Base-by-base conservation (phyloP, 2,113 vertebrate genomes). In the Eulemur rufifrons region DNA sequence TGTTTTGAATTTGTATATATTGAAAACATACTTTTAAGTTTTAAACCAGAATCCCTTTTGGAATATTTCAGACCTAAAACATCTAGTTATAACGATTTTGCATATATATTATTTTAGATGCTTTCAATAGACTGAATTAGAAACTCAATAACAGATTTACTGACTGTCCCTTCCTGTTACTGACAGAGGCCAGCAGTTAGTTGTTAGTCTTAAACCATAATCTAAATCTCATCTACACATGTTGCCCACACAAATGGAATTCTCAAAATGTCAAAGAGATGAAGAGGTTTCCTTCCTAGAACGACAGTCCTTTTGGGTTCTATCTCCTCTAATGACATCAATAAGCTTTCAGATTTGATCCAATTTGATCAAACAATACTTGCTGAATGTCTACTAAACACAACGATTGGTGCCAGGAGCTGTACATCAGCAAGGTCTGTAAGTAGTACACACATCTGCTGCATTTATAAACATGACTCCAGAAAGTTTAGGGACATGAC, bases 391-490 rank as follows among this genome's bases (percentile, higher is more conserved):
- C 54, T 89, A 64, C 73, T 50, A 84, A 94, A 92, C 42, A 85
- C 63, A 96, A 91, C 14, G 25, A 89, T 10, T 37, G 6, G 17
- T 92, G 64, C 37, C 45, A 96, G 56, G 23, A 81, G 3, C 50
- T 92, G 9, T 10, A 92, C 84, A 95, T 92, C 23, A 96, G 32
- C 63, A 90, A 63, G 32, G 8, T 64, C 25, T 94, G 20, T 21
- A 88, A 80, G 8, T 54, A 91, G 47, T 76, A 59, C 5, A 76
- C 6, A 74, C 37, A 94, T 56, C 64, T 92, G 50, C 29, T 96
- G 20, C 34, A 61, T 94, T 89, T 95, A 87, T 92, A 94, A 95
- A 97, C 47, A 95, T 39, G 14, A 84, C 29, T 89, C 34, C 37
- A 95, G 69, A 89, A 91, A 73, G 25, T 86, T 96, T 82, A 92